These are phyloP conservation scores for Lateolabrax maculatus DNA, from an alignment of 2,797 vertebrate species.

Conservation along the genomic window DNA sequence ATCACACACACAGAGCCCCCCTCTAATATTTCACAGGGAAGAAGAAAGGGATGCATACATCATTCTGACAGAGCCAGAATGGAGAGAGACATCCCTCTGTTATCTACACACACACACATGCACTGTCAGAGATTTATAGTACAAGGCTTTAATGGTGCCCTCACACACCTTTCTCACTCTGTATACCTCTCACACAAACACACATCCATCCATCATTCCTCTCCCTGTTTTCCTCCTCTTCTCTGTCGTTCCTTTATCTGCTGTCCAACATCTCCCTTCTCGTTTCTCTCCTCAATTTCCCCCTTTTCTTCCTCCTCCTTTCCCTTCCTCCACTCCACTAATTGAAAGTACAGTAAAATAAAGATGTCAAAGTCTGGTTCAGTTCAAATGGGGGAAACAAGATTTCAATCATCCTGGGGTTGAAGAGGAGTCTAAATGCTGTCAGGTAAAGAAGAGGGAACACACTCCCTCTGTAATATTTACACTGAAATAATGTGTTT, in stretches of 20 bases:
- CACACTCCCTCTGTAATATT: too few species aligned
- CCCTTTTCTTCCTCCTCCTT: conserved; percentile 1
- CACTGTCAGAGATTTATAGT: conserved; percentile 82
- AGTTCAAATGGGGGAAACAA: neutral
- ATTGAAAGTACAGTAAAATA: conserved; percentile 63
- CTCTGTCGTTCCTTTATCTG: conserved; percentile 50
- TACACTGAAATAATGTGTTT: conserved; percentile 21
- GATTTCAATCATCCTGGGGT: conserved; percentile 33
- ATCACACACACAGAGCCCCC: conserved; percentile 69
- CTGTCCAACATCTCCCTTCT: conserved; percentile 53
- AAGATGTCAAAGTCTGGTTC: conserved; percentile 65
- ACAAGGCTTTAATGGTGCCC: conserved; percentile 80
- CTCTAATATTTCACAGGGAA: conserved; percentile 77
- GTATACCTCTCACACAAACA: conserved; percentile 50
- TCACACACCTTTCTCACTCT: conserved; percentile 63
- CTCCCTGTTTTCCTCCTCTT: conserved; percentile 49
- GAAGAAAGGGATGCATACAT: conserved; percentile 81
- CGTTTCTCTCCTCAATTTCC: conserved; percentile 16
- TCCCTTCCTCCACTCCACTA: conserved; percentile 29
- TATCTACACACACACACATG: conserved; percentile 79
- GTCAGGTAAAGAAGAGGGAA: conserved; percentile 27
- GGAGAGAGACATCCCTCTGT: conserved; percentile 81
- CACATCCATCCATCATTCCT: conserved; percentile 64
- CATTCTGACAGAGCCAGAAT: conserved; percentile 81
- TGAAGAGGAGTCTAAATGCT: conserved; percentile 7